Base-by-base conservation (phyloP, 92 coral and sea anemone species). In the Bergia puertoricense region DNA sequence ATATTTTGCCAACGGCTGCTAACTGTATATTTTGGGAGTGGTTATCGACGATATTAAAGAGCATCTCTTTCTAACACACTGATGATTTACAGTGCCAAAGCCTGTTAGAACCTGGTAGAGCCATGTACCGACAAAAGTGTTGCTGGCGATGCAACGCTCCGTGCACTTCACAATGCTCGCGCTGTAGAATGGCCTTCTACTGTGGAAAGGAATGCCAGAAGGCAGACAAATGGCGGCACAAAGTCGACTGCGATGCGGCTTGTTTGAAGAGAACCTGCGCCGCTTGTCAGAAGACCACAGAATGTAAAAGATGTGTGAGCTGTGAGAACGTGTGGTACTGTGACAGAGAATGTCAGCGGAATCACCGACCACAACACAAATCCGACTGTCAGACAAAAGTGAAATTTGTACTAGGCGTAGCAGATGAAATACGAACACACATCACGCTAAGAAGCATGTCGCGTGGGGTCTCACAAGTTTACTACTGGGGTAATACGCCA, bases 401-500 rank as follows among this genome's bases (percentile, higher is more conserved):
- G 75, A 77, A 77, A 7, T 43, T 81, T 68, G 68, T 78, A 41
- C 83, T 46, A 22, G 85, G 68, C 14, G 48, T 40, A 44, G 51
- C 89, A 85, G 88, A 85, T 75, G 76, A 56, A 87, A 46, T 45
- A 45, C 50, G 50, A 45, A 45, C 5, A 4, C 7, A 45, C 50
- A 4, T 4, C 7, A 7, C 4, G 50, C 7, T 45, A 23, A 80
- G 69, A 86, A 92, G 57, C 75, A 51, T 69, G 76, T 8, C 57
- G 90, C 88, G 42, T 76, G 86, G 88, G 86, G 72, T 59, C 81
- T 91, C 38, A 59, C 44, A 69, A 22, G 80, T 51, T 10, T 95
- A 93, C 77, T 95, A 93, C 89, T 95, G 96, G 96, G 98, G 98
- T 6, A 93, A 95, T 79, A 62, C 36, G 6, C 98, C 98, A 40